Base-by-base conservation (phyloP, 2,888 invertebrate species). In the Drosophila ustulata region DNA sequence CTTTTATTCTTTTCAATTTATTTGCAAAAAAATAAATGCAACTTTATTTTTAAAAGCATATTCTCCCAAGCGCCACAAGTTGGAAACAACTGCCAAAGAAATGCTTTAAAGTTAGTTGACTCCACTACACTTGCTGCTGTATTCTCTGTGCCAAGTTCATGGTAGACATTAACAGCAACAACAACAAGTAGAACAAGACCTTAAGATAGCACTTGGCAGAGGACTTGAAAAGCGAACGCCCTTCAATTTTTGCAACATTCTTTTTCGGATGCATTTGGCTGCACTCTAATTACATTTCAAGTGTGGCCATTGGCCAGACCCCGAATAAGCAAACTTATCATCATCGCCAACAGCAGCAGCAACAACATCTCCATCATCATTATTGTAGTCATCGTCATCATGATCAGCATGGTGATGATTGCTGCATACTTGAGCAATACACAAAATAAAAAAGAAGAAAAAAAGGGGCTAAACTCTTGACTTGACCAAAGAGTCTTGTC, bases 281-380 rank as follows among this genome's bases (percentile, higher is more conserved):
- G 82, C 88, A 88, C 85, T 84, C 75, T 69, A 88, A 82, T 84
- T 84, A 75, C 66, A 88, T 78, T 81, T 75, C 49, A 67, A 86
- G 87, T 83, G 87, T 77, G 81, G 80, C 72, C 80, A 80, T 77
- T 66, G 77, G 77, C 72, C 58, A 41, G 49, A 11, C 41, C 63
- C 43, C 43, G 55, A 76, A 68, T 68, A 49, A 57, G 50, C 77
- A 51, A 64, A 71, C 67, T 78, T 74, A 70, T 83, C 78, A 83
- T 76, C 68, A 62, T 57, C 52, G 30, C 37, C 34, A 39, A 2
- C 45, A 55, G 63, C 67, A 78, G 53, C 61, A 61, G 25, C 70
- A 47, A 30, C 58, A 45, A 2, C 66, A 61, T 52, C 55, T 28
- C 39, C 63, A 58, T 34, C 53, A 45, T 45, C 43, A 43, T 41